Evolutionary conservation across 2,888 invertebrate species (phyloP), one percentile per base, ranked within the genome.

Genomic region (Cheilosia scutellata): DNA sequence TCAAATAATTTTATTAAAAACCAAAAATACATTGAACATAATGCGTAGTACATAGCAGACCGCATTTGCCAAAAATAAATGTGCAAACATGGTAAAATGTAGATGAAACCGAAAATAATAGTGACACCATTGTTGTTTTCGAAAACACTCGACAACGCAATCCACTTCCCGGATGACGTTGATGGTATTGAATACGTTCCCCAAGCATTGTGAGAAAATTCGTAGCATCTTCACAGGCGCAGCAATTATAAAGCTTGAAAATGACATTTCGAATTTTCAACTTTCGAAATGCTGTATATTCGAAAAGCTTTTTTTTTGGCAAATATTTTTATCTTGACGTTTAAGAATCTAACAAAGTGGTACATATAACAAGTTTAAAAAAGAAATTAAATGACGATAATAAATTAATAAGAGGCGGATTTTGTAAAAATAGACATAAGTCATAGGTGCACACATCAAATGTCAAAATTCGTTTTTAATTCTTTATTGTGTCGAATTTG

Each of bases 61-160:
- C 44, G 51, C 51, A 51, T 42, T 60, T 60, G 5, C n/a, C 2
- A 1, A 5, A 66, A n/a, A 44, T 13, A 4, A 65, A 31, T 55
- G 37, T 68, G 53, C 51, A 68, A 62, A 70, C 9, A 55, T 68
- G 44, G 44, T 57, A 57, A 71, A 68, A 68, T 25, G 47, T 55
- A 47, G 27, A 37, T 5, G 9, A 29, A 25, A 71, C 78, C 70
- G 57, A 70, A 78, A 63, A 78, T 78, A 78, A 63, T 27, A 31
- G 55, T 77, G 77, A 78, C 70, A 63, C n/a, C 25, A 60, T 58
- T 58, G 29, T 40, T 47, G 25, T 47, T 68, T 25, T 68, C 47
- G 25, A 53, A 40, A 62, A 4, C 11, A 49, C 11, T 47, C 3
- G 40, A 31, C 20, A 37, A 51, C 40, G 40, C 49, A 27, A 51